Conservation (phyloP, 2,888 invertebrate species). For the Metalampra italica region DNA sequence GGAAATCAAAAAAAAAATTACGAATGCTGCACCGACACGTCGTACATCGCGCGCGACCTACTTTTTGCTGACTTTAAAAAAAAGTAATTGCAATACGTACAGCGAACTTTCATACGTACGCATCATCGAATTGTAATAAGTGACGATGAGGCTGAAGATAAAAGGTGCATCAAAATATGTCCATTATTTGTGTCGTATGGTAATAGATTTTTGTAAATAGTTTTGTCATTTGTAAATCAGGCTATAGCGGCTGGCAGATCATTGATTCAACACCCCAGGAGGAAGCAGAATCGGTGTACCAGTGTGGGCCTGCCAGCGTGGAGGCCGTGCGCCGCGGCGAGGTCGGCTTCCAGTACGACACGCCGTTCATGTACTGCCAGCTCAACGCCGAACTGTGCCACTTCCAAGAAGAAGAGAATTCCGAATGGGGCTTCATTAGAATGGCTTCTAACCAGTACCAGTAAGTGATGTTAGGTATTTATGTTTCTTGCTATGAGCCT, state of each 20-base stretch:
- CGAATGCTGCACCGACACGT: too few species aligned
- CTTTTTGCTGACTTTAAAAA: too few species aligned
- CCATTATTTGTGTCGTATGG: too few species aligned
- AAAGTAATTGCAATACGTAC: too few species aligned
- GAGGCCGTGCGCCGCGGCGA: conserved; percentile 85
- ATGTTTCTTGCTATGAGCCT: neutral
- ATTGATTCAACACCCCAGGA: conserved; percentile 90
- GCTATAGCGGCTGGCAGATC: conserved; percentile 90
- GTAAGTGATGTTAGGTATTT: conserved; percentile 65
- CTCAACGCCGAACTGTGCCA: conserved; percentile 87
- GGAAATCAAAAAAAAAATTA: too few species aligned
- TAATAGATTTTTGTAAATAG: too few species aligned
- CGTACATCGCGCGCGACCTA: too few species aligned
- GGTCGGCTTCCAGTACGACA: conserved; percentile 85
- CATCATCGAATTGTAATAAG: too few species aligned
- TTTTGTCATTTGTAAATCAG: conserved; percentile 40
- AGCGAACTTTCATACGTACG: too few species aligned
- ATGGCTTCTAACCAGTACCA: conserved; percentile 82
- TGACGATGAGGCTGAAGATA: too few species aligned
- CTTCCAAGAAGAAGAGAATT: conserved; percentile 83
- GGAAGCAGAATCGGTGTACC: conserved; percentile 78
- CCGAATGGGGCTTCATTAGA: conserved; percentile 83
- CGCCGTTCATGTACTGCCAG: conserved; percentile 86
- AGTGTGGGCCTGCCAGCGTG: conserved; percentile 82
- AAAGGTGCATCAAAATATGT: too few species aligned